A percentile compares a stretch with the other conserved stretches of the same genome.
Evolutionary conservation across 2,797 vertebrate genomes (phyloP).

Genomic region (Argyrosomus regius): DNA sequence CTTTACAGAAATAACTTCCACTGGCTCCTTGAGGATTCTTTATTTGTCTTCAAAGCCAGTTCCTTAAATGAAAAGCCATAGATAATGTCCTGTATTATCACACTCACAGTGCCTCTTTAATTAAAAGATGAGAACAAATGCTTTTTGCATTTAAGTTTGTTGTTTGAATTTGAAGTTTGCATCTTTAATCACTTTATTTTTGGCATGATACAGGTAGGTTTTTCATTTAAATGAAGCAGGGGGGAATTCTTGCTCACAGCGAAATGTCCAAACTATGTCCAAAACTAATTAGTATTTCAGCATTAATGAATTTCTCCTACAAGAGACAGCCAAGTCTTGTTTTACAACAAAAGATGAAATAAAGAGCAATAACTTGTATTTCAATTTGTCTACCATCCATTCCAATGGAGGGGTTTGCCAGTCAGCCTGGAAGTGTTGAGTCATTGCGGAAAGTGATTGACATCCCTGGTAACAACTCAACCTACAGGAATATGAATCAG

Average conservation of each 20-base stretch:
- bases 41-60: conserved; percentile 56
- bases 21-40: conserved; percentile 42
- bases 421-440: conserved; percentile 81
- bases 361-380: conserved; percentile 36
- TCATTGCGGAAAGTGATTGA: conserved; percentile 81
- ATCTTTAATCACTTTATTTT: conserved; percentile 48
- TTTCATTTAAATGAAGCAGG: conserved; percentile 33
- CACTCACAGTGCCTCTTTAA: conserved; percentile 46
- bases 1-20: conserved; percentile 44
- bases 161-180: conserved; percentile 40
- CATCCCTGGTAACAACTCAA: conserved; percentile 75
- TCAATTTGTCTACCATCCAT: conserved; percentile 72
- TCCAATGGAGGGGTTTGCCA: conserved; percentile 80
- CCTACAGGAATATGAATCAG: conserved; percentile 80
- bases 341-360: conserved; percentile 9
- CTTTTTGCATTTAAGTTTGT: conserved; percentile 31
- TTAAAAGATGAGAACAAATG: conserved; percentile 45
- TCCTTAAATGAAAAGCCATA: conserved; percentile 35
- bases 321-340: neutral
- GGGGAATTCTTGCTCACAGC: conserved; percentile 6
- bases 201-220: conserved; percentile 27
- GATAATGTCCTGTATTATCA: conserved; percentile 47
- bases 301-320: neutral
- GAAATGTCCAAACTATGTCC: conserved; percentile 25
- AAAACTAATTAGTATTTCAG: conserved; percentile 30